phyloP scores from a whole-genome alignment of 1,140 invertebrate genomes.

The Melitaea cinxia region DNA sequence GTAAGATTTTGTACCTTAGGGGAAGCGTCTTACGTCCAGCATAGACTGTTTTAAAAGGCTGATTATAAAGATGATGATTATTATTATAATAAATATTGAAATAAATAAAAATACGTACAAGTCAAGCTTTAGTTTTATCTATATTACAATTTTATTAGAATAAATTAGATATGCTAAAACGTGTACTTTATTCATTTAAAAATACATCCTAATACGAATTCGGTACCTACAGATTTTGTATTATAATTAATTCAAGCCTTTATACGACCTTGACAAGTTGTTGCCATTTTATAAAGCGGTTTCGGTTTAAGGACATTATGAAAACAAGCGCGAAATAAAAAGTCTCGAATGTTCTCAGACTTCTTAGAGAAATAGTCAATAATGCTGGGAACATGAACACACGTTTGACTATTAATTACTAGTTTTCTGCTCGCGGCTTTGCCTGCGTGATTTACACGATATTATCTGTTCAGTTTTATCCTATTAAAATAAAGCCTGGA shows the following conservation, averaged over 20 bases:
- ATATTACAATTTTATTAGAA: too few species aligned
- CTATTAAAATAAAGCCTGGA: too few species aligned
- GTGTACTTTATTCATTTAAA: not conserved
- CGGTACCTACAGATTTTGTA: slow-evolving; percentile 15
- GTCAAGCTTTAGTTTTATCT: too few species aligned
- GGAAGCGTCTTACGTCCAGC: too few species aligned
- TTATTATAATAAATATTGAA: too few species aligned
- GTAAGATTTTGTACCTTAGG: too few species aligned
- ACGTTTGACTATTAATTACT: not conserved
- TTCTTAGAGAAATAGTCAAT: slow-evolving; percentile 1
- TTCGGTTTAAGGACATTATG: slow-evolving; percentile 24
- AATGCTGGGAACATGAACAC: not conserved
- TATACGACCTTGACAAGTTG: slow-evolving; percentile 31
- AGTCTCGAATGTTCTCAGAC: slow-evolving; percentile 21
- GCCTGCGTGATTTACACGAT: not conserved
- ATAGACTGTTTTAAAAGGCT: too few species aligned
- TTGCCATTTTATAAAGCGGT: slow-evolving; percentile 33
- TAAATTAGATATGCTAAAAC: not conserved
- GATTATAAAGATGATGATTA: too few species aligned
- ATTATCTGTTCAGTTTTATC: too few species aligned
- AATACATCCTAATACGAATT: slow-evolving; percentile 7
- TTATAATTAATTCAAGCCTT: slow-evolving; percentile 21
- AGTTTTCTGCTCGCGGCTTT: too few species aligned
- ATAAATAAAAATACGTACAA: too few species aligned
- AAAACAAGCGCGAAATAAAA: slow-evolving; percentile 22